These are phyloP conservation scores for Molorchus minor DNA, from an alignment of 2,888 invertebrate species.

Conservation along the genomic window DNA sequence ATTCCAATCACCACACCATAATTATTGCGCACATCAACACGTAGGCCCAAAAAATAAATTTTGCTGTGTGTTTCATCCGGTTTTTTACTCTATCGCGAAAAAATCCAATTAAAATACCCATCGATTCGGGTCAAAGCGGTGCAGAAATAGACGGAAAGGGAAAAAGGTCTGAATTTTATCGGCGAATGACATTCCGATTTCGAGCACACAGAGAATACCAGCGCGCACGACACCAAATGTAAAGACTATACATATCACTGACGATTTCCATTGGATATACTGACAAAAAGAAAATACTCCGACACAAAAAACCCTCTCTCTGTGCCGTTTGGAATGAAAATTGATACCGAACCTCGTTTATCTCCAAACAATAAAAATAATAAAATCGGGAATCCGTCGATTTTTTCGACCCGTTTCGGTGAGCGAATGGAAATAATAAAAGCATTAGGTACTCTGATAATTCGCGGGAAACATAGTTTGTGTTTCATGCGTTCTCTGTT, in stretches of 20 bases:
- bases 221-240: slow-evolving; percentile 7
- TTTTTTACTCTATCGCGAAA: slow-evolving; percentile 12
- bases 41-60: too few relatives aligned
- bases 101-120: slow-evolving; percentile 25
- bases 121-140: slow-evolving; percentile 20
- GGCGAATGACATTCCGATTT: slow-evolving; percentile 20
- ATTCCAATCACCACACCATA: too few relatives aligned
- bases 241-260: slow-evolving; percentile 20
- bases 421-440: slow-evolving; percentile 10
- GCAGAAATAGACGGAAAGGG: background rate
- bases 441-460: slow-evolving; percentile 17
- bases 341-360: slow-evolving; percentile 22
- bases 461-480: background rate
- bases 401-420: slow-evolving; percentile 2
- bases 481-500: slow-evolving; percentile 6
- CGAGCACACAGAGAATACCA: background rate
- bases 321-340: slow-evolving; percentile 17
- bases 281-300: slow-evolving; percentile 23
- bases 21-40: too few relatives aligned
- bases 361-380: slow-evolving; percentile 22
- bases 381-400: slow-evolving; percentile 16
- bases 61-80: too few relatives aligned
- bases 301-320: slow-evolving; percentile 20
- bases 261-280: slow-evolving; percentile 18
- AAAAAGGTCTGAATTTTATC: slow-evolving; percentile 22